Base-by-base conservation (phyloP, 2,113 vertebrate species). In the Uropsilus gracilis region DNA sequence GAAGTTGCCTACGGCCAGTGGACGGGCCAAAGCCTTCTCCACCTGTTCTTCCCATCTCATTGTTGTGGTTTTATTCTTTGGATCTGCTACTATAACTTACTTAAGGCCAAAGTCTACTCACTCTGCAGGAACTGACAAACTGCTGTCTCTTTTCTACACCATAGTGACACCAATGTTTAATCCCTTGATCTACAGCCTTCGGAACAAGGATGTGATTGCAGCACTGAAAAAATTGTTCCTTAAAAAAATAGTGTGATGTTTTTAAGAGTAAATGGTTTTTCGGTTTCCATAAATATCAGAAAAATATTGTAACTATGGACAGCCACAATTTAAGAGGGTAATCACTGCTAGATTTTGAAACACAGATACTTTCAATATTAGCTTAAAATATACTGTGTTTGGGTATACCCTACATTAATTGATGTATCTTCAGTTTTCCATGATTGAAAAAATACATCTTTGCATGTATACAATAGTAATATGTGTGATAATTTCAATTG, bases 31-130 rank as follows among this genome's bases (percentile, higher is more conserved):
- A 44, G 85, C 95, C 34, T 95, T 92, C 48, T 92, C 72, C n/a
- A 94, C 57, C 20, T 93, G 94, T 26, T 93, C 86, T 14, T 95
- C 94, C 63, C 89, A 94, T 68, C 28, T 90, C 12, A 64, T 61
- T 0, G 55, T 88, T 55, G 63, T 94, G 22, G n/a, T 22, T 26
- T 63, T 83, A 37, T 91, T 82, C 48, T 91, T 48, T 28, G 55
- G 61, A 73, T 90, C 64, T 7, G 28, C 17, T 28, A 39, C 84
- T 2, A 44, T 92, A 57, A 63, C 82, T 20, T 94, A 96, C 73
- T 13, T 88, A 16, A 11, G 50, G 34, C 68, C 57, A 12, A 64
- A 83, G 9, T 82, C 55, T 18, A 84, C 68, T n/a, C 44, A 83
- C 3, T 68, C 55, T 64, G 30, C 30, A 11, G 57, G 20, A n/a